A percentile compares a stretch with the other conserved stretches of the same genome.
phyloP scores from a whole-genome alignment of 2,888 invertebrate genomes.

The Caradrina kadenii region DNA sequence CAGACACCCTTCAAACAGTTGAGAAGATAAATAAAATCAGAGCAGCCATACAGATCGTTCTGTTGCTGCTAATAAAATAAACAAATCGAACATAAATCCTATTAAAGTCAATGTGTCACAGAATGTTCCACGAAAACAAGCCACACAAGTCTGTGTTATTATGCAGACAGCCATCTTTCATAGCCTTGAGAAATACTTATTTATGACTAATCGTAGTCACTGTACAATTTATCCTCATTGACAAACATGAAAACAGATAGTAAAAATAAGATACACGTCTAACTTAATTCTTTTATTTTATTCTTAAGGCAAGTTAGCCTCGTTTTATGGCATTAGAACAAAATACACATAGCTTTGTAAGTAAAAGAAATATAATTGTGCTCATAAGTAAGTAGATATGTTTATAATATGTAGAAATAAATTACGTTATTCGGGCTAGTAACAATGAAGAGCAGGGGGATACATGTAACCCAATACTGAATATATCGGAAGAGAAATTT shows the following conservation, averaged over 20 bases:
- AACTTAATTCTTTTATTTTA: slow-evolving; percentile 37
- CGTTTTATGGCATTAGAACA: not conserved
- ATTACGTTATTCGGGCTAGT: too few relatives aligned
- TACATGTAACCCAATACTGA: not conserved
- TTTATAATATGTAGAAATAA: too few relatives aligned
- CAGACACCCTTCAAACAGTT: slow-evolving; percentile 26
- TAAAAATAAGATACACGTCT: slow-evolving; percentile 50
- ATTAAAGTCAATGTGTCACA: slow-evolving; percentile 64
- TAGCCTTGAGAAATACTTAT: slow-evolving; percentile 78
- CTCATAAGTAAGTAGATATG: not conserved
- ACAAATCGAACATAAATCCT: slow-evolving; percentile 52
- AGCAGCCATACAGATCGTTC: slow-evolving; percentile 14
- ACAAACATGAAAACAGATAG: slow-evolving; percentile 62
- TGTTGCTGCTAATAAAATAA: slow-evolving; percentile 36
- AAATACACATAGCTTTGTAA: not conserved
- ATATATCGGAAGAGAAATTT: not conserved
- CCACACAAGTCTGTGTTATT: slow-evolving; percentile 66
- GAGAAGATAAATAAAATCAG: slow-evolving; percentile 36
- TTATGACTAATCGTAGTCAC: slow-evolving; percentile 75
- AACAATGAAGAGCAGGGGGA: not conserved
- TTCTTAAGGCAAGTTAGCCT: slow-evolving; percentile 17
- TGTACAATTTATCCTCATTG: slow-evolving; percentile 75
- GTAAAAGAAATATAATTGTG: not conserved
- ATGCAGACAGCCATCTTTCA: slow-evolving; percentile 69
- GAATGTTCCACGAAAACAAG: slow-evolving; percentile 71